Percentiles rank a stretch among this genome's conserved stretches.
Evolutionary conservation across 2,888 invertebrate genomes (phyloP).

Genomic region (Coecobrya sp.): DNA sequence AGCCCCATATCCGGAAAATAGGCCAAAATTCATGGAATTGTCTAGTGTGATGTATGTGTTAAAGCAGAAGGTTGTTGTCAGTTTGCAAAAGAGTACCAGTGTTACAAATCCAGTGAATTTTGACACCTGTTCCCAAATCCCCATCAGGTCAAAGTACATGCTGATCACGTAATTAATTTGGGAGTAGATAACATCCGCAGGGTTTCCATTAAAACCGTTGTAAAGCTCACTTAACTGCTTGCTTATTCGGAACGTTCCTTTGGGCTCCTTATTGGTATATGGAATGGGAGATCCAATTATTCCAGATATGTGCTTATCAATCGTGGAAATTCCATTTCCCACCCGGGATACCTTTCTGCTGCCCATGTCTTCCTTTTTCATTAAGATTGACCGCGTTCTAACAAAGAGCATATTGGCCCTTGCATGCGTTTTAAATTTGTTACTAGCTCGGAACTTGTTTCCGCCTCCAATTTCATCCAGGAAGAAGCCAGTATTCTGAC

Average conservation of each 20-base stretch:
- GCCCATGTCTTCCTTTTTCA: background rate
- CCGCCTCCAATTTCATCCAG: background rate
- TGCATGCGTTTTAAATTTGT: background rate
- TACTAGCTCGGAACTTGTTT: background rate
- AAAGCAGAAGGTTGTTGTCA: conserved; percentile 67
- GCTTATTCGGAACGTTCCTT: background rate
- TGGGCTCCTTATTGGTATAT: no score
- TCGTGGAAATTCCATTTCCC: background rate
- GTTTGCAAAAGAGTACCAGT: conserved; percentile 68
- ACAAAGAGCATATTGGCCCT: conserved; percentile 31
- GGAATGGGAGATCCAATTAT: background rate
- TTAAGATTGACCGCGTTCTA: background rate
- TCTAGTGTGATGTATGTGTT: conserved; percentile 67
- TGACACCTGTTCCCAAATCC: conserved; percentile 59
- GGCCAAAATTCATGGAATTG: conserved; percentile 52
- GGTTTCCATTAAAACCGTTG: background rate
- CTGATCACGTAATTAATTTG: conserved; percentile 59
- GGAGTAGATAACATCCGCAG: conserved; percentile 9
- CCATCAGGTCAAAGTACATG: conserved; percentile 72
- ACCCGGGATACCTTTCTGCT: background rate
- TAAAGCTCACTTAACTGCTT: background rate
- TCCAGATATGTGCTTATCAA: conserved; percentile 37
- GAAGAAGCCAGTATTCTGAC: background rate
- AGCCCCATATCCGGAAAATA: background rate
- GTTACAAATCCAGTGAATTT: conserved; percentile 67